Evolutionary conservation across 2,797 vertebrate species (phyloP).

Genomic region (Rhyacichthys aspro): DNA sequence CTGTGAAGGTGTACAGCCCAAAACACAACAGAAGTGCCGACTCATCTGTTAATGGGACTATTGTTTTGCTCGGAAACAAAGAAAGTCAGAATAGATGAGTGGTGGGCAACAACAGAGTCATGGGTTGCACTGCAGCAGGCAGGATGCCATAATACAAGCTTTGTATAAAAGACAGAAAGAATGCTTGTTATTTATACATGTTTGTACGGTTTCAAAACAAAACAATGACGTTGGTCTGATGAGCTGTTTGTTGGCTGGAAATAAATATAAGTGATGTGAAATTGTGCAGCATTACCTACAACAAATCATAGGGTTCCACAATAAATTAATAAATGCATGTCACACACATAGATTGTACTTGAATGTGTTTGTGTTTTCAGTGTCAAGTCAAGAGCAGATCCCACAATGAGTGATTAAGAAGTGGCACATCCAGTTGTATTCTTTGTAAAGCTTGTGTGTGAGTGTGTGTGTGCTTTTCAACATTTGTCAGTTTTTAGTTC

Average conservation of each 20-base stretch:
- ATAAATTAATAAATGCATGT: no score
- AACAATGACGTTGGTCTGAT: background rate
- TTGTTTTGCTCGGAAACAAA: constrained; percentile 67
- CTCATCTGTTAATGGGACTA: constrained; percentile 69
- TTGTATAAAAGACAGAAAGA: constrained; percentile 43
- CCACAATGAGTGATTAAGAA: background rate
- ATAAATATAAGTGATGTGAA: no score
- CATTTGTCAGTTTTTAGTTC: background rate
- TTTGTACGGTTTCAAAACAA: no score
- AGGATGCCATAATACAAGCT: constrained; percentile 34
- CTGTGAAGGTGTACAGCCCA: constrained; percentile 37
- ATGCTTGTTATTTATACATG: constrained; percentile 14
- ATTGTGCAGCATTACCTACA: no score
- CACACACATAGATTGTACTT: no score
- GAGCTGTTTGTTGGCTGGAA: background rate
- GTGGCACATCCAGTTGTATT: background rate
- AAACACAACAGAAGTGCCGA: constrained; percentile 72
- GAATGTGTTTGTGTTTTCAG: no score
- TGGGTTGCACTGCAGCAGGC: constrained; percentile 23
- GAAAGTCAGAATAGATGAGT: constrained; percentile 43
- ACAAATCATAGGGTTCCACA: background rate
- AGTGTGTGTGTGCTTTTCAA: background rate
- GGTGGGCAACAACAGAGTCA: constrained; percentile 43
- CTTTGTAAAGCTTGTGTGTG: background rate
- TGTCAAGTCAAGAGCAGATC: no score